These are phyloP conservation scores for Periparus ater DNA, from an alignment of 2,797 vertebrate genomes.

Conservation along the genomic window DNA sequence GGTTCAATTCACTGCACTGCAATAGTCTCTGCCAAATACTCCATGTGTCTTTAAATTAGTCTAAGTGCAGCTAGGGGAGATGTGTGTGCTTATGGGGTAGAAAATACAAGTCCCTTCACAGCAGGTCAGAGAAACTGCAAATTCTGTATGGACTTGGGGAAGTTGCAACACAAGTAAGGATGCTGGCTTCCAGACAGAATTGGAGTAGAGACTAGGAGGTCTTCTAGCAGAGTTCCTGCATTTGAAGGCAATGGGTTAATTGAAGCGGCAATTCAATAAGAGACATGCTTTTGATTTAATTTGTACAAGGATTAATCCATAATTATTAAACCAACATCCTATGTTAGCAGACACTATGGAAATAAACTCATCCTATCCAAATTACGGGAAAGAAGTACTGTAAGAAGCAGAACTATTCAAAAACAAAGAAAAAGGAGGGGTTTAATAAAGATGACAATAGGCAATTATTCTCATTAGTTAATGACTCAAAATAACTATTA, in stretches of 20 bases:
- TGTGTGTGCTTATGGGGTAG: not conserved
- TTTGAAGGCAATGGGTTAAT: constrained; percentile 11
- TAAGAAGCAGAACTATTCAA: not conserved
- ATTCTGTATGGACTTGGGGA: not conserved
- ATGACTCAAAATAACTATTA: not conserved
- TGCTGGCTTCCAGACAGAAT: not conserved
- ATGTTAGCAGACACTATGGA: not conserved
- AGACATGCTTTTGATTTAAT: constrained; percentile 13
- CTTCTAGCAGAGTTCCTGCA: not conserved
- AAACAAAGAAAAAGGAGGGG: not conserved
- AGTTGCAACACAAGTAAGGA: not conserved
- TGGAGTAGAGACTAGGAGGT: not conserved
- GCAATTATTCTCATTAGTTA: constrained; percentile 6
- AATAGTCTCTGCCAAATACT: constrained; percentile 18
- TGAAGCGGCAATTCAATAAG: not conserved
- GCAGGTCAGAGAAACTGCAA: not conserved
- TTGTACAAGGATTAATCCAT: constrained; percentile 8
- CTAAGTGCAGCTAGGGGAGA: not conserved
- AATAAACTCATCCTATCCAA: not conserved
- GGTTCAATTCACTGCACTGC: not conserved
- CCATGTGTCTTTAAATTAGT: not conserved
- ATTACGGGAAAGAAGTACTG: not conserved
- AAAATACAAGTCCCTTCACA: not conserved
- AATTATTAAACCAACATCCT: not conserved
- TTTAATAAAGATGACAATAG: not conserved